These are phyloP conservation scores for Brachionus koreanus DNA, from an alignment of 1,140 invertebrate genomes.

Conservation along the genomic window DNA sequence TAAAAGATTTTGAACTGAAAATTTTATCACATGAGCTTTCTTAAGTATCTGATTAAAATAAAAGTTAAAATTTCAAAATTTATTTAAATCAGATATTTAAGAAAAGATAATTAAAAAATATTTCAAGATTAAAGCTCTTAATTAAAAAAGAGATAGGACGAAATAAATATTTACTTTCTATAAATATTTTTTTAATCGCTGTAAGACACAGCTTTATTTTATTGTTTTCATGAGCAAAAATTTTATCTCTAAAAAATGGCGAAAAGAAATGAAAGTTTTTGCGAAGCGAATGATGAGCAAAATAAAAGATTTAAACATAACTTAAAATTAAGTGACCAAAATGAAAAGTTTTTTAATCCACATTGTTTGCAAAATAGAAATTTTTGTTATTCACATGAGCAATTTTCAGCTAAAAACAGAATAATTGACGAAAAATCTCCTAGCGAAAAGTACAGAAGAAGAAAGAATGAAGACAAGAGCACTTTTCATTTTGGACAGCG, in stretches of 20 bases:
- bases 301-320: background rate
- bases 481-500: conserved; percentile 1
- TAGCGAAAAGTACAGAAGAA: background rate
- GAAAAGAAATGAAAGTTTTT: background rate
- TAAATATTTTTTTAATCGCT: background rate
- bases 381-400: background rate
- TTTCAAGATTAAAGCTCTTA: background rate
- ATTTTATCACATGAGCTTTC: too few relatives aligned
- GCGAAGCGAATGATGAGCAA: background rate
- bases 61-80: too few relatives aligned
- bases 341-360: background rate
- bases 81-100: too few relatives aligned
- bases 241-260: background rate
- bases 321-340: background rate
- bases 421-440: background rate
- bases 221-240: background rate
- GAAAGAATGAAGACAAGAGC: conserved; percentile 1
- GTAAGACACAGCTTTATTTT: background rate
- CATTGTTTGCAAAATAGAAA: background rate
- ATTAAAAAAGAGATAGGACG: background rate
- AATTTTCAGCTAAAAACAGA: background rate
- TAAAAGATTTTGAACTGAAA: too few relatives aligned
- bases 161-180: background rate
- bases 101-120: too few relatives aligned
- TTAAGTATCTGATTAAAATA: too few relatives aligned